Evolutionary conservation across 2,888 invertebrate genomes (phyloP).

Genomic region (Phytoseiulus persimilis): DNA sequence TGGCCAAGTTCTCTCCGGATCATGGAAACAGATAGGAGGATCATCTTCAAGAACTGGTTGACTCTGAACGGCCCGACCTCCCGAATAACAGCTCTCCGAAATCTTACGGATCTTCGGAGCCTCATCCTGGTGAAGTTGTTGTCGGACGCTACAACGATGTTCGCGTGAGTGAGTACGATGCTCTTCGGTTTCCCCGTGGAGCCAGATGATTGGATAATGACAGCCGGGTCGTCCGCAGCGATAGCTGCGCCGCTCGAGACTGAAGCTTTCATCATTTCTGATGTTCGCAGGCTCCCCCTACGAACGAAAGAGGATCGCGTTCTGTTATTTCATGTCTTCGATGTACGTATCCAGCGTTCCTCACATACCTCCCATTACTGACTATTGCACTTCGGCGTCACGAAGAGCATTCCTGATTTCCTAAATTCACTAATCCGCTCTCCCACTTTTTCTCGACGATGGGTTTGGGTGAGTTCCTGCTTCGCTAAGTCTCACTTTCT

Average conservation of each 20-base stretch:
- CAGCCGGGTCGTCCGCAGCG: background rate
- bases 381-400: too few relatives aligned
- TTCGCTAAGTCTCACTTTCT: background rate
- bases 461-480: too few relatives aligned
- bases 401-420: too few relatives aligned
- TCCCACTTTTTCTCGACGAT: too few relatives aligned
- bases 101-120: constrained; percentile 20
- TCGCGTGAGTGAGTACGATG: background rate
- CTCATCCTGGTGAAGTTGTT: background rate
- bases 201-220: constrained; percentile 20
- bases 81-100: too few relatives aligned
- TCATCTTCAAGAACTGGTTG: background rate
- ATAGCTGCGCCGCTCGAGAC: background rate
- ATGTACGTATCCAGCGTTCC: too few relatives aligned
- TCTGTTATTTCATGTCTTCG: too few relatives aligned
- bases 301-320: background rate
- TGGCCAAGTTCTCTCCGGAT: background rate
- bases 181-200: constrained; percentile 35
- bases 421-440: too few relatives aligned
- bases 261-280: background rate
- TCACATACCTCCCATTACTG: too few relatives aligned
- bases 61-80: too few relatives aligned
- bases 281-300: background rate
- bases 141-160: background rate
- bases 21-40: background rate